A percentile compares a stretch with the other conserved stretches of the same genome.
Evolutionary conservation across 2,797 vertebrate species (phyloP).

Genomic region (Acrocephalus scirpaceus): DNA sequence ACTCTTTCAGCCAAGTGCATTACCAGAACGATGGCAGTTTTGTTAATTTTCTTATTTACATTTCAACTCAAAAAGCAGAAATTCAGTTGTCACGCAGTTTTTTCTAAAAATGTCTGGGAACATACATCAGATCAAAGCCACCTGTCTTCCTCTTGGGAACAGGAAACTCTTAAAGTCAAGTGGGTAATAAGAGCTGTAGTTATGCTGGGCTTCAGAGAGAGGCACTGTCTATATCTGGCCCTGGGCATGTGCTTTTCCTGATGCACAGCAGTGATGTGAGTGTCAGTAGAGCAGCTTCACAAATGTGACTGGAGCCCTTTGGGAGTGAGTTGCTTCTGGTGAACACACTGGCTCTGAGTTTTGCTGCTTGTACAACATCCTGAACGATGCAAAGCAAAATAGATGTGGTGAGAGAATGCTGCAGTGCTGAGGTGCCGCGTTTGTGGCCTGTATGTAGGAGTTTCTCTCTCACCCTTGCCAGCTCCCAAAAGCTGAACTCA

Average conservation of each 20-base stretch:
- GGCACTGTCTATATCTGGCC: background rate
- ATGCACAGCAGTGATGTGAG: fast-evolving
- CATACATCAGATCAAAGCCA: background rate
- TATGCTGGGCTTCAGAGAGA: background rate
- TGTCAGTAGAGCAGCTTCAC: background rate
- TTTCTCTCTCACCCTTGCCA: background rate
- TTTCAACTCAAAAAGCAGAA: background rate
- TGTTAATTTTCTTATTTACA: background rate
- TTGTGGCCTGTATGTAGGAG: background rate
- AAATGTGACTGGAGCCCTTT: background rate
- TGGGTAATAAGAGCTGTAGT: background rate
- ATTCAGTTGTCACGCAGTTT: background rate
- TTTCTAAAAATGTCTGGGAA: background rate
- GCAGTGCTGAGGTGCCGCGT: background rate
- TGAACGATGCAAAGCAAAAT: background rate
- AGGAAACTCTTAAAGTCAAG: background rate
- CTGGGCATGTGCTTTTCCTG: background rate
- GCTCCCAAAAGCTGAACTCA: background rate
- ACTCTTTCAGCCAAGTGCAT: background rate
- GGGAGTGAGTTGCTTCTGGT: background rate
- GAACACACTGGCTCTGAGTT: background rate
- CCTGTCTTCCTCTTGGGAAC: background rate
- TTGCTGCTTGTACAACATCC: background rate
- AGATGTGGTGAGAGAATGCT: background rate
- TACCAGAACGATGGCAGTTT: background rate